Evolutionary conservation across 1,140 invertebrate genomes (phyloP), one percentile per base, ranked within the genome.

Genomic region (Nephotettix cincticeps): DNA sequence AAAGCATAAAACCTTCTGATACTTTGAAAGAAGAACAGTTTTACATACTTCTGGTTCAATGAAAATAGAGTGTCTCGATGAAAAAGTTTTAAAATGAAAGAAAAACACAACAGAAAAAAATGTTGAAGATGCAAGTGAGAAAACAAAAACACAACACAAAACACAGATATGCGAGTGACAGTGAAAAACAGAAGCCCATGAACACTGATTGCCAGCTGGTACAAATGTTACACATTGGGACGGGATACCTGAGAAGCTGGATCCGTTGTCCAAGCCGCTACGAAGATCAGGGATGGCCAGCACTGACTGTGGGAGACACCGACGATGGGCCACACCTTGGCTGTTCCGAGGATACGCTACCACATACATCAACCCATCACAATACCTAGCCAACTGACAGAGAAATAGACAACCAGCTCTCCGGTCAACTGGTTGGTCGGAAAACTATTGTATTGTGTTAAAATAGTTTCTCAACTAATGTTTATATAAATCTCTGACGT

Each of bases 281-380:
- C 92, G 90, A 81, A 94, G 88, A 86, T 93, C 91, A 81, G 92
- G 92, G 82, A 94, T 94, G 81, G 91, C 88, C 80, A 84, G 83
- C 80, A 88, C 86, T 79, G 89, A 87, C 83, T 89, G 89, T 79
- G 91, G 90, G 80, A 93, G 87, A 81, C 91, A 88, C 80, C 92
- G 87, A 84, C 90, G 89, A 86, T 92, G 91, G 80, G 88, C 89
- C 83, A 93, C 92, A 80, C 92, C 91, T 82, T 93, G 90, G 84
- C 85, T 88, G 89, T 93, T 93, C 84, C 90, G 86, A 29, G 74
- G 72, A 69, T 70, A 74, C 32, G 72, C 75, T 76, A 74, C 56
- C n/a, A n/a, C n/a, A n/a, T n/a, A n/a, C n/a, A n/a, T 61, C 68
- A 51, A 70, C 32, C 32, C 32, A 14, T 36, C 32, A 36, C n/a